Conservation (phyloP, 2,113 vertebrate genomes). For the Sturnus vulgaris region DNA sequence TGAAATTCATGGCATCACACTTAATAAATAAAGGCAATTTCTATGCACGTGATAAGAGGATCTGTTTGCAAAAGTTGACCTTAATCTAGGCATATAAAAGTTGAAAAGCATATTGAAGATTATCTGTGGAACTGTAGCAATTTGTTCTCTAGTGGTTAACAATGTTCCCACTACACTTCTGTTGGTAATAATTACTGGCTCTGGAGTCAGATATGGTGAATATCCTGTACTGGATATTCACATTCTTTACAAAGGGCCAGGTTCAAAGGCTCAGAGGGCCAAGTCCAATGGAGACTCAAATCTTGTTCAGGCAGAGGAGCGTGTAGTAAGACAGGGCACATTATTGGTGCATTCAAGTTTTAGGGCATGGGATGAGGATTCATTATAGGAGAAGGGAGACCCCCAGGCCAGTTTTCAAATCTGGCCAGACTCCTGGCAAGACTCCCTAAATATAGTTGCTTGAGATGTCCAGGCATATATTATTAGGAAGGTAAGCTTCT, state of each 20-base stretch:
- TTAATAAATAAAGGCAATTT: not conserved
- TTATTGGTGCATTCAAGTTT: not conserved
- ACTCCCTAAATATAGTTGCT: not conserved
- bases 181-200: not conserved
- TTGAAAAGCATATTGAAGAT: not conserved
- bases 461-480: not conserved
- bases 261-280: not conserved
- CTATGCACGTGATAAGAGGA: not conserved
- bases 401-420: not conserved
- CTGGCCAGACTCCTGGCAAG: not conserved
- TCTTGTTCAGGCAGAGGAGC: not conserved
- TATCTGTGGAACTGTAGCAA: not conserved
- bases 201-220: not conserved
- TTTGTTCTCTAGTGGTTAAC: not conserved
- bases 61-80: not conserved
- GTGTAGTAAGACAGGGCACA: fast-evolving
- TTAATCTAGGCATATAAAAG: not conserved
- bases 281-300: not conserved
- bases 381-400: not conserved
- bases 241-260: not conserved
- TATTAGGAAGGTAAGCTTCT: not conserved
- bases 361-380: not conserved
- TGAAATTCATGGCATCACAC: not conserved
- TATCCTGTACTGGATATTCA: too few species aligned
- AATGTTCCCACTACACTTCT: not conserved